phyloP scores from a whole-genome alignment of 2,113 vertebrate genomes.

The Columba janthina region DNA sequence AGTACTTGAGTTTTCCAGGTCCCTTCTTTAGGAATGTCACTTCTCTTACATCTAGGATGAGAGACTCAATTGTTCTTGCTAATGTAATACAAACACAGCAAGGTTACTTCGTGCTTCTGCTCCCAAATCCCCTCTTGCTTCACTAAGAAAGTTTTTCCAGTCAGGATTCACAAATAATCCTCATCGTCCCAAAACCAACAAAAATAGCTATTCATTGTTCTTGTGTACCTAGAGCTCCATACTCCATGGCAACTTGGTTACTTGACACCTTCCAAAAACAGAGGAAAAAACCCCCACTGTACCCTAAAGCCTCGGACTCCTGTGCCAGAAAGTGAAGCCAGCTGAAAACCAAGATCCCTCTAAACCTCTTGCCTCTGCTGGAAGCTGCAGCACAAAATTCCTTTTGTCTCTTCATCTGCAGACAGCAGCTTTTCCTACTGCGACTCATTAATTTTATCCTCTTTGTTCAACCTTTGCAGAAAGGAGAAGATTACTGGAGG shows the following conservation, averaged over 20 bases:
- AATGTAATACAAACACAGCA: not conserved
- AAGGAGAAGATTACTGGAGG: not conserved
- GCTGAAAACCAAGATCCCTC: not conserved
- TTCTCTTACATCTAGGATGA: not conserved
- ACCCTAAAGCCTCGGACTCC: not conserved
- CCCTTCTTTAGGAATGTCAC: not conserved
- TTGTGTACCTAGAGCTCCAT: not conserved
- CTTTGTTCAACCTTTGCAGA: not conserved
- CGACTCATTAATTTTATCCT: constrained; percentile 3
- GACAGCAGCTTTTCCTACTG: not conserved
- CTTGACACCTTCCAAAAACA: constrained; percentile 1
- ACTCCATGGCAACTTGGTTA: not conserved
- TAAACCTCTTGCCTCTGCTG: constrained; percentile 8
- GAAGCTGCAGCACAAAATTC: constrained; percentile 25
- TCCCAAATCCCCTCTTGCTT: constrained; percentile 4
- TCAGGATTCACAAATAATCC: constrained; percentile 2
- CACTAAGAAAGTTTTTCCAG: constrained; percentile 1
- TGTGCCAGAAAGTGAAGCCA: not conserved
- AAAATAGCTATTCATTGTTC: not conserved
- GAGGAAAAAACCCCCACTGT: not conserved
- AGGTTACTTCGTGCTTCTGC: not conserved
- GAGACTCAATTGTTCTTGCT: not conserved
- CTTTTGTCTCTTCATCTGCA: not conserved
- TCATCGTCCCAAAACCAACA: not conserved
- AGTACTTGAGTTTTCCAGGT: not conserved